These are phyloP conservation scores for Emydocephalus ijimae DNA, from an alignment of 2,113 vertebrate genomes.

Conservation along the genomic window DNA sequence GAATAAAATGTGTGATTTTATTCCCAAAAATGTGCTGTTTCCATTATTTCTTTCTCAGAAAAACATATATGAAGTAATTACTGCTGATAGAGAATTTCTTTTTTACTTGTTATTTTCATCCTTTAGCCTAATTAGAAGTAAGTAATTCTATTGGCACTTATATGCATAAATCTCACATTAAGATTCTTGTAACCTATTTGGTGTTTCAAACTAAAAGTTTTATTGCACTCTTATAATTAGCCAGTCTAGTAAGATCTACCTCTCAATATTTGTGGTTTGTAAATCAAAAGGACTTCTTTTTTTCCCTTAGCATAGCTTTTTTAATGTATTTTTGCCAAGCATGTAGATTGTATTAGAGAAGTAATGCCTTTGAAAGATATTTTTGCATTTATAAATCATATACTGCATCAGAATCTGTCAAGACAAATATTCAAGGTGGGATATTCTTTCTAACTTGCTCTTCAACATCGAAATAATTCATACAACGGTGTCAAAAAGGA, in stretches of 20 bases:
- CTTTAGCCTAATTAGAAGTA: constrained; percentile 42
- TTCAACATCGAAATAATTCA: background rate
- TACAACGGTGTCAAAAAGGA: background rate
- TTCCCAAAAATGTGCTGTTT: background rate
- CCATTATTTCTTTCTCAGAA: background rate
- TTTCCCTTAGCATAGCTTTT: background rate
- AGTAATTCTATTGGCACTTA: constrained; percentile 28
- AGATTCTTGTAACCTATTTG: constrained; percentile 22
- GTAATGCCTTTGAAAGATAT: constrained; percentile 15
- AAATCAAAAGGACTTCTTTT: background rate
- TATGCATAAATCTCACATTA: background rate
- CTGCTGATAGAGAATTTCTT: constrained; percentile 25
- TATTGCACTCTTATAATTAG: background rate
- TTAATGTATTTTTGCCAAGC: background rate
- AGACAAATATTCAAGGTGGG: background rate
- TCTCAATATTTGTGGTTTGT: background rate
- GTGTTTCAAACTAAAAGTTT: background rate
- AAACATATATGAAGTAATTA: constrained; percentile 32
- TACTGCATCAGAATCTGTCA: background rate
- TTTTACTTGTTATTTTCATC: constrained; percentile 27
- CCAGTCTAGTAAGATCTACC: background rate
- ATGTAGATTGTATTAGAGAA: background rate
- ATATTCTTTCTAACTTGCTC: background rate
- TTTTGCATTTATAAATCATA: background rate
- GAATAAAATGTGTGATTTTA: background rate